Evolutionary conservation across 2,113 vertebrate genomes (phyloP).

Genomic region (Varanus salvator): DNA sequence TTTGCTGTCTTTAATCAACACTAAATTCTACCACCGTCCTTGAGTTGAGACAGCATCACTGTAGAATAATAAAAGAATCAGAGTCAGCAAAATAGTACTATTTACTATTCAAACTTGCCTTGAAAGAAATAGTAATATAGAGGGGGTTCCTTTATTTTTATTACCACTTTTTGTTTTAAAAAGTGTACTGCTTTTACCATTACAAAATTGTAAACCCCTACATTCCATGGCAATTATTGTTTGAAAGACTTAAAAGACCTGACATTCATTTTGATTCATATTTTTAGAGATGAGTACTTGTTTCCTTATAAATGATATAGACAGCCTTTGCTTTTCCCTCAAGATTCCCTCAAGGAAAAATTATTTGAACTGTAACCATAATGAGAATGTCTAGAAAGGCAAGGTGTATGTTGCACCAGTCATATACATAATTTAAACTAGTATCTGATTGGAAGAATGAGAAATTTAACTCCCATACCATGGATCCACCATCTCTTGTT

Average conservation of each 20-base stretch:
- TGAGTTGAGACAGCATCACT: conserved; percentile 50
- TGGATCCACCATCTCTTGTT: conserved; percentile 50
- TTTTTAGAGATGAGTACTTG: conserved; percentile 52
- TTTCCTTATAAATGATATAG: conserved; percentile 65
- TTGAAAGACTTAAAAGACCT: conserved; percentile 61
- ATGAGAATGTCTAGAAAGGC: conserved; percentile 34
- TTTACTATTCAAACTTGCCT: conserved; percentile 35
- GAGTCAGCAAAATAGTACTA: conserved; percentile 58
- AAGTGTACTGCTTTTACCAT: conserved; percentile 77
- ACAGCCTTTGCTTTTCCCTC: conserved; percentile 68
- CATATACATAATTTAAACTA: conserved; percentile 57
- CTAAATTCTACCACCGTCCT: conserved; percentile 11
- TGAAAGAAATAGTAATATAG: conserved; percentile 42
- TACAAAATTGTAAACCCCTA: conserved; percentile 58
- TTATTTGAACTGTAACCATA: conserved; percentile 29
- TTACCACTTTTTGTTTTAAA: conserved; percentile 64
- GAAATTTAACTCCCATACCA: conserved; percentile 41
- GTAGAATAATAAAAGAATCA: conserved; percentile 58
- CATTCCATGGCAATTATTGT: conserved; percentile 65
- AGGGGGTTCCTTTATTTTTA: conserved; percentile 64
- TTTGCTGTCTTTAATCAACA: conserved; percentile 43
- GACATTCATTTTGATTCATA: conserved; percentile 71
- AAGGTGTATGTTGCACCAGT: conserved; percentile 54
- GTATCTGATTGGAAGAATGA: conserved; percentile 26
- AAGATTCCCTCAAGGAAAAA: conserved; percentile 51